These are phyloP conservation scores for Anorthoa munda DNA, from an alignment of 2,888 invertebrate species.

Conservation along the genomic window DNA sequence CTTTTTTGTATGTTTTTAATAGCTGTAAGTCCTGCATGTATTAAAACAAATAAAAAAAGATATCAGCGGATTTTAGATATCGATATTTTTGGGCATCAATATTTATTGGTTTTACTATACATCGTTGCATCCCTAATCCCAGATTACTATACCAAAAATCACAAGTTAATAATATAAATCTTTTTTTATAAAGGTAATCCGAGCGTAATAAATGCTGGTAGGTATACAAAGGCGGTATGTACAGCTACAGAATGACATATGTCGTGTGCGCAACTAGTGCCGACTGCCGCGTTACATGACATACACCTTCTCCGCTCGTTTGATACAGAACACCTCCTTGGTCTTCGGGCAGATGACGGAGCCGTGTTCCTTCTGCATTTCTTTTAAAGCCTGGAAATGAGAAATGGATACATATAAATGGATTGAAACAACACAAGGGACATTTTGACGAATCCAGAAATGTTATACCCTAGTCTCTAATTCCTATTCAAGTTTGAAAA, in stretches of 20 bases:
- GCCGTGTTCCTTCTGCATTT: conserved; percentile 98
- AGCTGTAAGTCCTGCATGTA: too few relatives aligned
- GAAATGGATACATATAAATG: not conserved
- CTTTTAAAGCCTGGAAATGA: conserved; percentile 94
- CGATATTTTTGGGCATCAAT: too few relatives aligned
- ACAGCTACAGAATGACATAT: conserved; percentile 37
- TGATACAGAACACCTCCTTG: conserved; percentile 96
- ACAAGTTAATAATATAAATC: conserved; percentile 21
- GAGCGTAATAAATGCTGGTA: conserved; percentile 48
- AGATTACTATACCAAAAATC: conserved; percentile 27
- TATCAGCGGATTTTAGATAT: too few relatives aligned
- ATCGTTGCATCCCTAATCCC: too few relatives aligned
- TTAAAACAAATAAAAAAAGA: too few relatives aligned
- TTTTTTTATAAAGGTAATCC: conserved; percentile 5
- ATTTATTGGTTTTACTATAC: too few relatives aligned
- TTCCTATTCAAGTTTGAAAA: too few relatives aligned
- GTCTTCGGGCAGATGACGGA: conserved; percentile 98
- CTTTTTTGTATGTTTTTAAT: too few relatives aligned
- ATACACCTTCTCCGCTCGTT: conserved; percentile 98
- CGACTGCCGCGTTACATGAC: conserved; percentile 94
- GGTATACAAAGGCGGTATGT: conserved; percentile 38
- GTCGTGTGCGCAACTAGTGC: not conserved
- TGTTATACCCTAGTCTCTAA: too few relatives aligned
- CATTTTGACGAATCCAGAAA: too few relatives aligned
- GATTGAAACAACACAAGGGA: too few relatives aligned